Evolutionary conservation across 2,113 vertebrate species (phyloP).

Genomic region (Calidris pugnax): DNA sequence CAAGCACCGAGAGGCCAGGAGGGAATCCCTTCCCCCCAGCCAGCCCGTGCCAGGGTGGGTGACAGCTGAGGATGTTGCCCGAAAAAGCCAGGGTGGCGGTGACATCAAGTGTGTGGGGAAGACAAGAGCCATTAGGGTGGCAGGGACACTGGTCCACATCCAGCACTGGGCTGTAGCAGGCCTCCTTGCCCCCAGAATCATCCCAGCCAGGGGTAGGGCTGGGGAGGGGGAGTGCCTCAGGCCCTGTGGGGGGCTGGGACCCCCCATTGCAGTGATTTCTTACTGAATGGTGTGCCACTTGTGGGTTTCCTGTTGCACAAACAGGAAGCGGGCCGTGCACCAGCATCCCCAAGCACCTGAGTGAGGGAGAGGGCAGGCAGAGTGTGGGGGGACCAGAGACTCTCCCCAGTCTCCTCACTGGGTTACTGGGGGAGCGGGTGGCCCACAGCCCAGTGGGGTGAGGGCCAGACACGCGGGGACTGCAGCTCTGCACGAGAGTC

Average conservation of each 20-base stretch:
- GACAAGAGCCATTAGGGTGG: background rate
- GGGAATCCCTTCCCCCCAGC: background rate
- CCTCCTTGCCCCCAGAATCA: background rate
- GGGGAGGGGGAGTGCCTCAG: accelerated
- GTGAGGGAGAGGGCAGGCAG: background rate
- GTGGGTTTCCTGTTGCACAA: constrained; percentile 13
- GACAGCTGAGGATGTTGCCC: background rate
- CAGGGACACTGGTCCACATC: background rate
- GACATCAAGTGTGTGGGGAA: background rate
- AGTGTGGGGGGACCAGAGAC: background rate
- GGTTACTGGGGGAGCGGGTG: background rate
- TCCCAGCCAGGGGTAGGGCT: background rate
- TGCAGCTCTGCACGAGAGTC: background rate
- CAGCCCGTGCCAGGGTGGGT: accelerated
- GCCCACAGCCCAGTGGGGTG: background rate
- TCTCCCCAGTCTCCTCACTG: accelerated
- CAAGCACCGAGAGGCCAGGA: accelerated
- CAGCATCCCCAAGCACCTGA: accelerated
- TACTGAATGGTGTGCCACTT: background rate
- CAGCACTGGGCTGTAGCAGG: background rate
- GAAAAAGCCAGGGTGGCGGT: accelerated
- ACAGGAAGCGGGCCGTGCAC: background rate
- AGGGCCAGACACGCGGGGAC: background rate
- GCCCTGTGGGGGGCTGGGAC: accelerated
- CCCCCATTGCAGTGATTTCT: background rate